Percentiles rank a stretch among this genome's conserved stretches.
Conservation (phyloP, 37 sponge, comb jelly and placozoan species). For the Hexactinellida sp. region DNA sequence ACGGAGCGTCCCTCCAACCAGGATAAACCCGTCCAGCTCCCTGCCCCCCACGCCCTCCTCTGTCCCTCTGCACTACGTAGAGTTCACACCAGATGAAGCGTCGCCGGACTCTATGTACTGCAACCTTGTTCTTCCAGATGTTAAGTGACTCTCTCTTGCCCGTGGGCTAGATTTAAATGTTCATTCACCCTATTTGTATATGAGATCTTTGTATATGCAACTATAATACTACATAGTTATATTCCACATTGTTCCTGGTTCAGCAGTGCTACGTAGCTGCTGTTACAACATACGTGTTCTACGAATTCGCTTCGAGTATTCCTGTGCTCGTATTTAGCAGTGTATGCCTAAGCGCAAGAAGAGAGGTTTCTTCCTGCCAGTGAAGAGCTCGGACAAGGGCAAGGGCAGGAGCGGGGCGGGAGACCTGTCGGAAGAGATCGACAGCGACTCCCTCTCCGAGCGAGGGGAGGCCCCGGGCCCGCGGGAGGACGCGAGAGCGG, state of each 20-base stretch:
- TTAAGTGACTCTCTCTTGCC: too few species aligned
- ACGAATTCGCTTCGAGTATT: too few species aligned
- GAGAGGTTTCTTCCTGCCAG: not conserved
- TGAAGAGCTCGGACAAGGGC: not conserved
- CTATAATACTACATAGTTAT: too few species aligned
- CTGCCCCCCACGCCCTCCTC: not conserved
- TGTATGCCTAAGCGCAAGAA: conserved; percentile 6
- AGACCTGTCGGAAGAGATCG: conserved; percentile 16
- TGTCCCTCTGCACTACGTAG: not conserved
- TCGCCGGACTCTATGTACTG: not conserved
- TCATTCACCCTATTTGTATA: too few species aligned
- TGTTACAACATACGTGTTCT: too few species aligned
- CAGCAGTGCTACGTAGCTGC: too few species aligned
- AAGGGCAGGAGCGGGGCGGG: not conserved
- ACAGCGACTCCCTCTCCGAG: conserved; percentile 5
- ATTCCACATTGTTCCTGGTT: too few species aligned
- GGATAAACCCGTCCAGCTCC: not conserved
- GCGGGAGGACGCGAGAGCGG: not conserved
- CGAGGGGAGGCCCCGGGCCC: not conserved
- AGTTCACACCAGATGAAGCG: not conserved
- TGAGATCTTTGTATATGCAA: too few species aligned
- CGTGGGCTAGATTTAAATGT: too few species aligned
- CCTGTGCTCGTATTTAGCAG: too few species aligned
- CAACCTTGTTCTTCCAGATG: not conserved
- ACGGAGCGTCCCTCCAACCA: not conserved